Evolutionary conservation across 1,140 invertebrate species (phyloP).

Genomic region (Tetramorium parvispinum): DNA sequence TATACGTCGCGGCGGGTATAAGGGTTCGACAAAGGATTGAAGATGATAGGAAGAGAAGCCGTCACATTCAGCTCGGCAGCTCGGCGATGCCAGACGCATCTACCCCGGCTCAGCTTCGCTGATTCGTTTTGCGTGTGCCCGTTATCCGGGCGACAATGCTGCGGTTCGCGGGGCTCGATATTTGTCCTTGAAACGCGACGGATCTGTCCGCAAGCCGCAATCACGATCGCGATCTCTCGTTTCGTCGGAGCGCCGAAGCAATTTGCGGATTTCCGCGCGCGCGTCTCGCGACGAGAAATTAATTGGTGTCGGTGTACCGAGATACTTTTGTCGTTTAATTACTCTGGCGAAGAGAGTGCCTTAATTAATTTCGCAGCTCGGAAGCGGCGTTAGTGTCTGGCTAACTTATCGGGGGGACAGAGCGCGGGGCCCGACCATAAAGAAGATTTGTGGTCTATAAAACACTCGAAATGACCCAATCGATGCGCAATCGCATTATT

Average conservation of each 20-base stretch:
- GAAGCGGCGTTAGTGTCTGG: constrained; percentile 48
- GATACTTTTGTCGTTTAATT: constrained; percentile 63
- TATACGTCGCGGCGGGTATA: constrained; percentile 65
- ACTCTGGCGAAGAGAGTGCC: constrained; percentile 31
- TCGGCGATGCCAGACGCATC: constrained; percentile 48
- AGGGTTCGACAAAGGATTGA: constrained; percentile 78
- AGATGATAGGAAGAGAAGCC: constrained; percentile 73
- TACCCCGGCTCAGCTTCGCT: not conserved
- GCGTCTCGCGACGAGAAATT: constrained; percentile 53
- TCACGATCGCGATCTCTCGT: constrained; percentile 60
- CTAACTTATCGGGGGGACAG: constrained; percentile 42
- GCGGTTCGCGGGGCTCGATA: constrained; percentile 55
- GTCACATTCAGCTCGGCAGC: constrained; percentile 74
- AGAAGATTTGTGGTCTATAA: constrained; percentile 74
- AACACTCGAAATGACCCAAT: constrained; percentile 62
- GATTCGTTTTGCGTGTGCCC: constrained; percentile 40
- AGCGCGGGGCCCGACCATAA: constrained; percentile 52
- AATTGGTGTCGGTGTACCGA: constrained; percentile 57
- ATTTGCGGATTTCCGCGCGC: constrained; percentile 41
- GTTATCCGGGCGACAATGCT: constrained; percentile 60
- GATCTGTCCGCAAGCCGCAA: constrained; percentile 58
- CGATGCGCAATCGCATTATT: constrained; percentile 64
- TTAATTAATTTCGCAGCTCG: constrained; percentile 57
- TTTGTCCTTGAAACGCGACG: constrained; percentile 55
- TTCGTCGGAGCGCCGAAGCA: constrained; percentile 31